Evolutionary conservation across 37 sponge, comb jelly and placozoan species (phyloP), one percentile per base, ranked within the genome.

Genomic region (Axinella damicornis): DNA sequence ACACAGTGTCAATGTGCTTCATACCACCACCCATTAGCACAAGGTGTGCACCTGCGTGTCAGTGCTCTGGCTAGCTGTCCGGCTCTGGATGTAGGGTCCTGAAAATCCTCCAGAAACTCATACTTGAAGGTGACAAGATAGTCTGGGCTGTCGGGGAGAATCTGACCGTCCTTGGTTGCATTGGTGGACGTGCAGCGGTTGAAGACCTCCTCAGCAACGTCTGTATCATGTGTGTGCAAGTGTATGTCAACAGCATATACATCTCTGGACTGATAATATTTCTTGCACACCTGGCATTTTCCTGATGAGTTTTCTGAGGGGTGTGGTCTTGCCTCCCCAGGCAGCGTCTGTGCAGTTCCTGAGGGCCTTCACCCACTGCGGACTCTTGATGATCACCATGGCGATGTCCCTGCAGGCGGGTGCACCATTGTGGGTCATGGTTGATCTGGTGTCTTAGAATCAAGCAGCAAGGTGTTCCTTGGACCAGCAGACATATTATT

Each of bases 261-360:
- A n/a, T n/a, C n/a, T n/a, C 9, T 46, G 46, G 9, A 46, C 46
- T 46, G 46, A 9, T 46, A 46, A 46, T 12, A 46, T 46, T 46
- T 12, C 46, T 46, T 46, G 62, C 70, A 33, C 54, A 94, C 94
- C 88, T 71, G 97, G 97, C 94, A 96, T 93, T 61, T 82, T 91
- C 67, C 61, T 39, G 20, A 96, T 96, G 78, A 96, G 79, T 65
- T 88, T 92, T 34, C 93, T 85, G 56, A 93, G 75, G 19, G 96
- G 96, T 40, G 96, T 93, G 72, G 74, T 89, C 12, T 52, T 18
- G 17, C 41, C 57, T 13, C 78, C 71, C 27, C 21, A 30, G 33
- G 65, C 18, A 30, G 38, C 16, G 1, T 55, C 57, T 2, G 89
- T 79, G 16, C 62, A 65, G 65, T 92, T 95, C 37, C 91, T 74